Conservation (phyloP, 2,888 invertebrate genomes). For the Spilosoma lubricipeda region DNA sequence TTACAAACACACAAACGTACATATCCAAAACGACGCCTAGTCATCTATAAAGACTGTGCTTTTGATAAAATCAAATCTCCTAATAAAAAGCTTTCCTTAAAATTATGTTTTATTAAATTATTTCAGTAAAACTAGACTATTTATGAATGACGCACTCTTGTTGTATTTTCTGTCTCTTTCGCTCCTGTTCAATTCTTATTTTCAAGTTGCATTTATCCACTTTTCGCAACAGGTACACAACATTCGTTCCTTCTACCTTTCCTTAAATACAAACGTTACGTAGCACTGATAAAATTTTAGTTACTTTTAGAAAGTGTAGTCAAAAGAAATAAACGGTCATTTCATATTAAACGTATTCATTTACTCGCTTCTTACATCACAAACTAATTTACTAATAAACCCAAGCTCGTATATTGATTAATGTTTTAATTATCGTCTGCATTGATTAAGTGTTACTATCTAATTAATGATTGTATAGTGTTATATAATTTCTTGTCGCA, state of each 20-base stretch:
- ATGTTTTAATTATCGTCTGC: slow-evolving; percentile 48
- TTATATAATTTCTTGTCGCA: slow-evolving; percentile 45
- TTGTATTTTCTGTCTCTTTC: neutral
- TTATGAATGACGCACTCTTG: neutral
- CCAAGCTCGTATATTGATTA: slow-evolving; percentile 26
- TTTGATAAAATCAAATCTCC: too few relatives aligned
- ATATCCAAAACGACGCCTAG: too few relatives aligned
- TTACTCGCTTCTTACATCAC: slow-evolving; percentile 37
- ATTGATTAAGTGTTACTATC: slow-evolving; percentile 36
- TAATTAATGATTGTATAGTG: slow-evolving; percentile 24
- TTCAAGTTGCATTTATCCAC: neutral
- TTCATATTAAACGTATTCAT: slow-evolving; percentile 22
- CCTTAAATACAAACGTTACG: neutral
- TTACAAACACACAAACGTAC: neutral
- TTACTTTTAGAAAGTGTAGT: slow-evolving; percentile 12
- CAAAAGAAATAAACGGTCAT: slow-evolving; percentile 8
- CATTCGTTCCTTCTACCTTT: neutral
- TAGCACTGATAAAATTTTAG: slow-evolving; percentile 3
- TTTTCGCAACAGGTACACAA: neutral
- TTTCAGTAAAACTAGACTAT: neutral
- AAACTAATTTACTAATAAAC: slow-evolving; percentile 31
- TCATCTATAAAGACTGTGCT: too few relatives aligned
- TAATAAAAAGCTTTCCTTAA: too few relatives aligned
- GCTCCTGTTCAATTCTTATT: too few relatives aligned
- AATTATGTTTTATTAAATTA: too few relatives aligned